Conservation (phyloP, 2,797 vertebrate genomes). For the Tragelaphus oryx region DNA sequence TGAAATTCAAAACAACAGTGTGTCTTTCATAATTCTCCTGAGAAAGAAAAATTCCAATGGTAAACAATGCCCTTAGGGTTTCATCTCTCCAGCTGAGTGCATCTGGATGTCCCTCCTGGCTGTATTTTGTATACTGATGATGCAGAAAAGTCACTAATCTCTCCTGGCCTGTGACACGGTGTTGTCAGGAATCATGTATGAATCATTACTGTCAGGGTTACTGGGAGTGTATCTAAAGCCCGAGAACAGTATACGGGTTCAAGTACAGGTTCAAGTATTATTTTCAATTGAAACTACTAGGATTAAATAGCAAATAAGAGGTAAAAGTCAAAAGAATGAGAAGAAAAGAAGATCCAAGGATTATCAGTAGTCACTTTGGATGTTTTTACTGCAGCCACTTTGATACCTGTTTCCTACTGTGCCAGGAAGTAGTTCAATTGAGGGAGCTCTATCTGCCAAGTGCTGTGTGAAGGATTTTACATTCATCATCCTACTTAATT, state of each 20-base stretch:
- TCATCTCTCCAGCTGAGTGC: neutral
- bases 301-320: neutral
- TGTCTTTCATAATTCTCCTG: conserved; percentile 39
- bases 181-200: neutral
- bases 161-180: neutral
- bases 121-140: neutral
- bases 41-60: conserved; percentile 15
- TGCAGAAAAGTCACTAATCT: neutral
- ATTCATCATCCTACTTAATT: neutral
- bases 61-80: neutral
- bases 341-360: neutral
- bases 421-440: neutral
- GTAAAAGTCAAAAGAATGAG: neutral
- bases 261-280: neutral
- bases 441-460: neutral
- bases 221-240: neutral
- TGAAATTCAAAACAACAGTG: conserved; percentile 46
- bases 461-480: neutral
- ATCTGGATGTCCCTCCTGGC: neutral
- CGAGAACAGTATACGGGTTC: neutral
- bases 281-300: neutral
- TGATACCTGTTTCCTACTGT: neutral
- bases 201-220: neutral
- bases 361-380: neutral
- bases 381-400: neutral